phyloP scores from a whole-genome alignment of 2,113 vertebrate species.

The Leucopsar rothschildi region DNA sequence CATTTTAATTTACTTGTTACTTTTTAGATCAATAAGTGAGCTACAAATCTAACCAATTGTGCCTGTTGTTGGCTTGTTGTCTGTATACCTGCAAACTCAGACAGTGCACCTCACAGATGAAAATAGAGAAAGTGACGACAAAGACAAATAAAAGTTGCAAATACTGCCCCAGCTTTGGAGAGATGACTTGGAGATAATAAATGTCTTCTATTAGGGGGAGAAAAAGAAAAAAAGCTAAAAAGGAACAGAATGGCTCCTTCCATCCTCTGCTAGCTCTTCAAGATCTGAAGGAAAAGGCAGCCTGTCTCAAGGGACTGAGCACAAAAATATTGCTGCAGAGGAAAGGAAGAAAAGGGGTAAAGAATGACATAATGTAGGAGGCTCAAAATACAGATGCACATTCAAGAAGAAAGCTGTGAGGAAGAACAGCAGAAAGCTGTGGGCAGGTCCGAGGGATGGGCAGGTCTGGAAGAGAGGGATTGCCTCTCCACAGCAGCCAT shows the following conservation, averaged over 20 bases:
- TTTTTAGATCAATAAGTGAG: not conserved
- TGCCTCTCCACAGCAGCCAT: not conserved
- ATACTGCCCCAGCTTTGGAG: not conserved
- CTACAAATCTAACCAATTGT: not conserved
- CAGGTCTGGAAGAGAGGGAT: not conserved
- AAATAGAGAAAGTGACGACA: not conserved
- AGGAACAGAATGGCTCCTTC: not conserved
- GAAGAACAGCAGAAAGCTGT: not conserved
- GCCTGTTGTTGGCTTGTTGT: not conserved
- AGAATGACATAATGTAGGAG: not conserved
- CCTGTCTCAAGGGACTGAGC: not conserved
- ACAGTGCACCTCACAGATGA: not conserved
- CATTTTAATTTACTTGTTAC: not conserved
- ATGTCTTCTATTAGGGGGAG: not conserved
- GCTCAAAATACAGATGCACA: not conserved
- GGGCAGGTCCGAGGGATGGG: rapidly evolving
- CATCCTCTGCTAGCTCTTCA: not conserved
- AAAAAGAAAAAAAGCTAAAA: not conserved
- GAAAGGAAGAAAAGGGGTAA: not conserved
- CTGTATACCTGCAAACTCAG: not conserved
- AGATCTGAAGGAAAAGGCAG: not conserved
- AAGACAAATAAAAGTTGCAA: not conserved
- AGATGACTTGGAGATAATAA: not conserved
- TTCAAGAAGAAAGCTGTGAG: not conserved
- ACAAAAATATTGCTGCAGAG: not conserved